phyloP scores from a whole-genome alignment of 2,113 vertebrate genomes.

The Garra rufa region DNA sequence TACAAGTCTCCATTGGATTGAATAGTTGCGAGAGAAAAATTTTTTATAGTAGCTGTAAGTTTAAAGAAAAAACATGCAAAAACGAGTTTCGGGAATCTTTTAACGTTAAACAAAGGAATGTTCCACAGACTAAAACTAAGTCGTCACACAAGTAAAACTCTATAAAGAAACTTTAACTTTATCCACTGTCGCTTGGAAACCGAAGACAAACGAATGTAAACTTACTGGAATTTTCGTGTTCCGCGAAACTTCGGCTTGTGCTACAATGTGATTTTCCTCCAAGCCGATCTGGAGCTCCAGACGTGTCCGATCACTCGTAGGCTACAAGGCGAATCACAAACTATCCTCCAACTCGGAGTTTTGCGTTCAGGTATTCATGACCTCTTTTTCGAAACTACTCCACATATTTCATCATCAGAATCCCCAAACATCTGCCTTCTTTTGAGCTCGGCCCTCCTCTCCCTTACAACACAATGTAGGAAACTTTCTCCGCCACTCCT shows the following conservation, averaged over 20 bases:
- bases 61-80: background rate
- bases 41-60: background rate
- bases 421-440: background rate
- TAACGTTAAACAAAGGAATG: slow-evolving; percentile 24
- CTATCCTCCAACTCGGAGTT: background rate
- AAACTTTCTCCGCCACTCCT: slow-evolving; percentile 33
- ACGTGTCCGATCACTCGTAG: slow-evolving; percentile 31
- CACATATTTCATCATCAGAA: slow-evolving; percentile 38
- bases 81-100: background rate
- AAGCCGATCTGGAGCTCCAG: background rate
- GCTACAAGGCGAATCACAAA: slow-evolving; percentile 10
- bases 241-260: background rate
- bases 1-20: background rate
- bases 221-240: slow-evolving; percentile 35
- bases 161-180: background rate
- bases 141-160: background rate
- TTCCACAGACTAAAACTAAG: background rate
- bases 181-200: too few species aligned
- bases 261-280: background rate
- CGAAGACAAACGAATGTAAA: background rate
- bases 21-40: background rate
- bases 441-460: background rate
- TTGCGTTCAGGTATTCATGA: slow-evolving; percentile 42
- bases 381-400: slow-evolving; percentile 30
- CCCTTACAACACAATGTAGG: background rate